Conservation (phyloP, 2,888 invertebrate genomes). For the Netelia virgata region DNA sequence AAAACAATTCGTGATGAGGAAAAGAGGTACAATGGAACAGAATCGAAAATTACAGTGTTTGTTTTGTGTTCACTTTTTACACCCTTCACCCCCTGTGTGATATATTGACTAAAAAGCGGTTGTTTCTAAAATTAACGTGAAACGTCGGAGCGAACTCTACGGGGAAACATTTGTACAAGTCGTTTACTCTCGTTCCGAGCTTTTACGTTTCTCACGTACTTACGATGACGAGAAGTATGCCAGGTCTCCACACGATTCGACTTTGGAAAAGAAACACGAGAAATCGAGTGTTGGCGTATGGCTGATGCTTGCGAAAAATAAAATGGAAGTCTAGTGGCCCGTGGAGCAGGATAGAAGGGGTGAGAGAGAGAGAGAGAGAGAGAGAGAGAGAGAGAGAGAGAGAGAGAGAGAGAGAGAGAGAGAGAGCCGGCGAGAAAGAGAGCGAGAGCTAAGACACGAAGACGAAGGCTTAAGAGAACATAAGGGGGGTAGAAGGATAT, state of each 20-base stretch:
- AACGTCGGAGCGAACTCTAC: constrained; percentile 3
- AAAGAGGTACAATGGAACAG: neutral
- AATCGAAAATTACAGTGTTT: neutral
- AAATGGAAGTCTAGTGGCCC: constrained; percentile 38
- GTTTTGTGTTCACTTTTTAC: neutral
- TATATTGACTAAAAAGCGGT: neutral
- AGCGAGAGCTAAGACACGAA: constrained; percentile 43
- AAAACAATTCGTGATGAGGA: neutral
- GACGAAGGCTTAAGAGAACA: constrained; percentile 36
- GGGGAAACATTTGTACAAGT: constrained; percentile 32
- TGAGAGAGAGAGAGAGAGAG: constrained; percentile 1
- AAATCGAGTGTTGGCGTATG: constrained; percentile 49
- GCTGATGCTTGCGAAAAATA: constrained; percentile 49
- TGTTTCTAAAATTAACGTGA: neutral
- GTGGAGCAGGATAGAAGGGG: constrained; percentile 36
- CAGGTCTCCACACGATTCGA: constrained; percentile 23
- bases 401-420: neutral
- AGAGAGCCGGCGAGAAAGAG: no score
- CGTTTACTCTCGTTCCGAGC: constrained; percentile 6
- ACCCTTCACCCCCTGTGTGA: no score
- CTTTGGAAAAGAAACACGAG: constrained; percentile 53
- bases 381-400: constrained; percentile 8
- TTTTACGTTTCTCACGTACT: constrained; percentile 29
- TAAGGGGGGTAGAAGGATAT: constrained; percentile 19
- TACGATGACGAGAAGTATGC: constrained; percentile 9